Evolutionary conservation across 2,113 vertebrate species (phyloP).

Genomic region (Lucifuga dentata): DNA sequence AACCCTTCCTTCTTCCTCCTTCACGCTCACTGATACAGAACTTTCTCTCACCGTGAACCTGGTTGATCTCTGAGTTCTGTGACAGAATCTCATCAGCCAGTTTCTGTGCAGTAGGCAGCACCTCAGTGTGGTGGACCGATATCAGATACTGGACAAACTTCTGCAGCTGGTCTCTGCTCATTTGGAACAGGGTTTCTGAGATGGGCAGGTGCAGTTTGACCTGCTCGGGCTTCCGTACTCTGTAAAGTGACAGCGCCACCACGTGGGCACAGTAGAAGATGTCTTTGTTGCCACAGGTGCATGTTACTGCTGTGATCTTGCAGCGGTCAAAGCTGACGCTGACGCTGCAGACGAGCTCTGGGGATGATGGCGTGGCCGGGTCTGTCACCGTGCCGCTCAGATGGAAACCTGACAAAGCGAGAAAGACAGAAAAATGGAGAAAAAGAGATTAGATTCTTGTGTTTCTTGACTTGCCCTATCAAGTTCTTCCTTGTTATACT

Average conservation of each 20-base stretch:
- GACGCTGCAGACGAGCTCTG: constrained; percentile 96
- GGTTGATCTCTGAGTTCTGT: constrained; percentile 99
- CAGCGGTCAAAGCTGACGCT: constrained; percentile 99
- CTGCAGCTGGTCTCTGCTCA: constrained; percentile 99
- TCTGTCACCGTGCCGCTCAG: constrained; percentile 98
- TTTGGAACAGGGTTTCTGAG: constrained; percentile 99
- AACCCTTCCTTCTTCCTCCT: background rate
- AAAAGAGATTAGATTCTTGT: too few species aligned
- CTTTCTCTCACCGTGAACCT: constrained; percentile 93
- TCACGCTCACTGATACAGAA: constrained; percentile 18
- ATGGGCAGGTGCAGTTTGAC: constrained; percentile 99
- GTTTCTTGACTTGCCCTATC: too few species aligned
- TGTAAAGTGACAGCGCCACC: constrained; percentile 96
- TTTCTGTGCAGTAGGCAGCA: constrained; percentile 98
- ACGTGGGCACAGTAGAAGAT: constrained; percentile 99
- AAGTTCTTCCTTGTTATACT: constrained; percentile 3
- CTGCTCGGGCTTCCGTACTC: constrained; percentile 97
- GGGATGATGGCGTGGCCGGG: constrained; percentile 92
- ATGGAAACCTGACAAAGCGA: constrained; percentile 88
- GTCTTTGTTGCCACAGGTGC: constrained; percentile 99
- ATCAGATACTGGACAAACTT: constrained; percentile 99
- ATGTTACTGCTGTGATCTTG: constrained; percentile 99
- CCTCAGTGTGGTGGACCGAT: constrained; percentile 98
- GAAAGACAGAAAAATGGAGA: background rate
- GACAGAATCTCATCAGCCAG: constrained; percentile 98